Evolutionary conservation across 2,797 vertebrate genomes (phyloP).

Genomic region (Enteromius mattozi): DNA sequence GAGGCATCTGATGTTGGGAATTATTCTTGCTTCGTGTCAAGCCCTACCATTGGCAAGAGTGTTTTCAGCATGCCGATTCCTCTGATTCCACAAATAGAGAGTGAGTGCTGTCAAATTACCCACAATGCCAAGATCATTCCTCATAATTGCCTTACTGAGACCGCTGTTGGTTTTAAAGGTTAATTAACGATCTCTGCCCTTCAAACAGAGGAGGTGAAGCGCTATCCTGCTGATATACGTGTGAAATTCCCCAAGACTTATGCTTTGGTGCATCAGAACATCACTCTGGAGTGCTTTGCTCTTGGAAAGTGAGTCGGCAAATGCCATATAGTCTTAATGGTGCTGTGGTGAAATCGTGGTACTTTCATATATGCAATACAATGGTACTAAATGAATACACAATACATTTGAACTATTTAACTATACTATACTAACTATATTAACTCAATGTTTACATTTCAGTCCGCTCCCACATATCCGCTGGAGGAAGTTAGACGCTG

Average conservation of each 20-base stretch:
- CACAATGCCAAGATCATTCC: neutral
- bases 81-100: constrained; percentile 86
- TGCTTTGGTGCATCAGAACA: constrained; percentile 90
- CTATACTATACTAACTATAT: too few relatives aligned
- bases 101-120: constrained; percentile 73
- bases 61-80: constrained; percentile 96
- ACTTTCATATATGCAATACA: neutral
- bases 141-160: neutral
- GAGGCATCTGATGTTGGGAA: constrained; percentile 93
- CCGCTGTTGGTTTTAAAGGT: too few relatives aligned
- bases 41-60: constrained; percentile 91
- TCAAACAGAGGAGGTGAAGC: constrained; percentile 83
- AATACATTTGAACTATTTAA: neutral
- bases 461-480: constrained; percentile 95
- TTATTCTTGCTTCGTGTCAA: constrained; percentile 97
- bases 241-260: constrained; percentile 91
- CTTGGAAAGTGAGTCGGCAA: constrained; percentile 92
- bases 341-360: neutral
- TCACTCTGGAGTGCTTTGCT: constrained; percentile 96
- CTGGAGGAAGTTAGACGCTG: constrained; percentile 91
- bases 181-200: neutral
- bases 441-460: constrained; percentile 7
- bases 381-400: too few relatives aligned
- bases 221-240: constrained; percentile 93
- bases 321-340: neutral